These are phyloP conservation scores for Manis pentadactyla DNA, from an alignment of 2,797 vertebrate species.

Conservation along the genomic window DNA sequence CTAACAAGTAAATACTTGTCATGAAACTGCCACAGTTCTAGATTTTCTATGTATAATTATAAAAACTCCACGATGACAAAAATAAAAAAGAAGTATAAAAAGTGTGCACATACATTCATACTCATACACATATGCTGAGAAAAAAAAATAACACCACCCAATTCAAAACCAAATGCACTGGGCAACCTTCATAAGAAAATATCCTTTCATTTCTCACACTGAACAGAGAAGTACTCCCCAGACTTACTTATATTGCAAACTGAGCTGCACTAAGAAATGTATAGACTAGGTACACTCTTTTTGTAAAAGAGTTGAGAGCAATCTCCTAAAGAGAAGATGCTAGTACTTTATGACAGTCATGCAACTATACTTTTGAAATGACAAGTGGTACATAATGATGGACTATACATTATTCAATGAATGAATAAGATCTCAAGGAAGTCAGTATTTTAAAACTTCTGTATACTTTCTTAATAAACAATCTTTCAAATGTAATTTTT, in stretches of 20 bases:
- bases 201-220: neutral
- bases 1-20: neutral
- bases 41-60: slow-evolving; percentile 54
- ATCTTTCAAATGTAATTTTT: neutral
- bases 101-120: too few species aligned
- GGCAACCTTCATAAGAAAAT: neutral
- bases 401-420: neutral
- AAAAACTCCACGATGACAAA: neutral
- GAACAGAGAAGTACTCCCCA: neutral
- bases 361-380: neutral
- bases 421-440: too few species aligned
- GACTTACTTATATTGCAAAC: neutral
- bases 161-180: neutral
- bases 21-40: slow-evolving; percentile 54
- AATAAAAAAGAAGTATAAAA: neutral
- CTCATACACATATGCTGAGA: neutral
- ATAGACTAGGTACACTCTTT: neutral
- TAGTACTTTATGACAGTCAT: neutral
- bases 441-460: neutral
- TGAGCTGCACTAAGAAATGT: neutral
- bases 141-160: neutral
- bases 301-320: neutral
- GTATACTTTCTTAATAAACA: neutral
- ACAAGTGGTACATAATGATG: neutral
- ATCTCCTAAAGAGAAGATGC: neutral